A percentile compares a stretch with the other conserved stretches of the same genome.
Conservation (phyloP, 1,140 invertebrate genomes). For the Fopius arisanus region DNA sequence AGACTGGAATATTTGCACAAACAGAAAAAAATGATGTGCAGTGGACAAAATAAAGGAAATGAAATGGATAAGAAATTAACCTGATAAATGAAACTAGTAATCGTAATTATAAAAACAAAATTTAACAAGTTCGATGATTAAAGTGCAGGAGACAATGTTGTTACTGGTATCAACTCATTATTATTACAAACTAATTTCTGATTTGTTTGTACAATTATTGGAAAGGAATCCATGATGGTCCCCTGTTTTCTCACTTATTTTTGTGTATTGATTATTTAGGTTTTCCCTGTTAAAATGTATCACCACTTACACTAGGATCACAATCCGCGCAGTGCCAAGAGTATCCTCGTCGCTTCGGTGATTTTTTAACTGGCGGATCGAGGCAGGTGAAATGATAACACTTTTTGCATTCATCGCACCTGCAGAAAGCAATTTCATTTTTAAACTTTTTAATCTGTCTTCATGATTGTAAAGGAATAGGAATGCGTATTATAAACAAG, state of each 20-base stretch:
- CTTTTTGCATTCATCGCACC: slow-evolving; percentile 91
- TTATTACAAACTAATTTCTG: not conserved
- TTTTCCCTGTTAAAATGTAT: slow-evolving; percentile 12
- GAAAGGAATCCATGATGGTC: not conserved
- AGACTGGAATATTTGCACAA: not conserved
- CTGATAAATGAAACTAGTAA: no score
- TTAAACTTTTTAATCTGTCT: not conserved
- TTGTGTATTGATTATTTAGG: not conserved
- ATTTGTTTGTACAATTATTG: not conserved
- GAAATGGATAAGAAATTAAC: not conserved
- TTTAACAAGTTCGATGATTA: not conserved
- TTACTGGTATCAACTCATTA: not conserved
- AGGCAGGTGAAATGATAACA: slow-evolving; percentile 92
- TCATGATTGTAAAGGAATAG: no score
- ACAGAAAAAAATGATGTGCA: not conserved
- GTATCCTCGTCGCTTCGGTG: slow-evolving; percentile 91
- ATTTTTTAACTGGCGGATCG: slow-evolving; percentile 91
- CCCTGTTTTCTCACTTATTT: no score
- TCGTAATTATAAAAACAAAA: not conserved
- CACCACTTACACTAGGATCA: slow-evolving; percentile 81
- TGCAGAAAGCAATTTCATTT: slow-evolving; percentile 52
- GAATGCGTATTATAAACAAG: no score
- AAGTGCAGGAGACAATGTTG: not conserved
- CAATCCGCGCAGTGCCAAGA: slow-evolving; percentile 96
- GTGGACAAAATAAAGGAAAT: not conserved